Conservation (phyloP, 37 sponge, comb jelly and placozoan species). For the Hexactinellida sp. region DNA sequence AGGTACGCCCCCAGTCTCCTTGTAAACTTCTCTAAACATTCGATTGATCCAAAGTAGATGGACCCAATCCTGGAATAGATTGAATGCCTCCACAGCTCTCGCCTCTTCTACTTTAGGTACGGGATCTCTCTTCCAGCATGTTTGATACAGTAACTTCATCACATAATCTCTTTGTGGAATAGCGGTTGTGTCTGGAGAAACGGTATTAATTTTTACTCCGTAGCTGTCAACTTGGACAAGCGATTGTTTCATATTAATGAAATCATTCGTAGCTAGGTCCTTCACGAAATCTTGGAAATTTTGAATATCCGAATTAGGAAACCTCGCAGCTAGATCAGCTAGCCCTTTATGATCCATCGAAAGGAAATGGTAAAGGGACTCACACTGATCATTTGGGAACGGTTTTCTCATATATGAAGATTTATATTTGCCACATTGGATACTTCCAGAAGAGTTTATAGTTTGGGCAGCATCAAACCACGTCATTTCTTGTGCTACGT, state of each 20-base stretch:
- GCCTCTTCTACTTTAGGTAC: background rate
- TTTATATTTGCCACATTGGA: constrained; percentile 9
- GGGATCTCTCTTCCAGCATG: background rate
- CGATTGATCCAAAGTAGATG: background rate
- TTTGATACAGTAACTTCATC: background rate
- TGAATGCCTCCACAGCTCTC: background rate
- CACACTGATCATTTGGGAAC: background rate
- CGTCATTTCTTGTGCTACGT: background rate
- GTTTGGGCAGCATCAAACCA: constrained; percentile 14
- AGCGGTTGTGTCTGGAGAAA: background rate
- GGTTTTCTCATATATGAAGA: background rate
- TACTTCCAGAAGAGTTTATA: background rate
- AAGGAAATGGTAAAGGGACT: background rate
- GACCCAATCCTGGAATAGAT: background rate
- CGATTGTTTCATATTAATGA: background rate
- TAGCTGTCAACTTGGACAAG: background rate
- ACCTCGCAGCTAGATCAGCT: background rate
- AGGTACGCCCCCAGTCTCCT: background rate
- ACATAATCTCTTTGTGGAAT: background rate
- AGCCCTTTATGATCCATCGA: background rate
- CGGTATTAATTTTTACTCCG: background rate
- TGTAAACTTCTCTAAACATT: background rate
- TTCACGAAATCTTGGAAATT: background rate
- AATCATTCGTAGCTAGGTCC: background rate
- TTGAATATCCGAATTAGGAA: background rate